Evolutionary conservation across 1,140 invertebrate species (phyloP).

Genomic region (Diorhabda carinulata): DNA sequence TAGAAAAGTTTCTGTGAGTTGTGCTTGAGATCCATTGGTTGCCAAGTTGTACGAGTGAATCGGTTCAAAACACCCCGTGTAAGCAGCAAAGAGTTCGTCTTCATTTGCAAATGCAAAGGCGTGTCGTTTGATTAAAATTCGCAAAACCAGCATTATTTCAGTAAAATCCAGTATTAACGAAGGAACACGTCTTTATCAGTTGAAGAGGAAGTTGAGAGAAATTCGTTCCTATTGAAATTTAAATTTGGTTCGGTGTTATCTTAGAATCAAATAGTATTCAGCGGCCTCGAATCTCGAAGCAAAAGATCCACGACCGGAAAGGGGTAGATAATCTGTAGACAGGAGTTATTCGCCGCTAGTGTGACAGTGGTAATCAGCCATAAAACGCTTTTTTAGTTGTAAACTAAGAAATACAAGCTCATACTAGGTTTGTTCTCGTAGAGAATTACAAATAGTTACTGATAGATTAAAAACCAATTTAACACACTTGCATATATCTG

Average conservation of each 20-base stretch:
- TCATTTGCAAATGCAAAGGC: constrained; percentile 5
- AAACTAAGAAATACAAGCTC: too few species aligned
- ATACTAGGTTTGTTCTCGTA: too few species aligned
- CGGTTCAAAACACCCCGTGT: not conserved
- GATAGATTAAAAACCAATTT: too few species aligned
- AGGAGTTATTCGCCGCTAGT: not conserved
- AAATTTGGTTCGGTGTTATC: constrained; percentile 14
- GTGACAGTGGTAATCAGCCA: not conserved
- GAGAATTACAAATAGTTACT: too few species aligned
- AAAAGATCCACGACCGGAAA: constrained; percentile 8
- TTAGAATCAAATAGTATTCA: constrained; percentile 14
- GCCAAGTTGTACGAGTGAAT: not conserved
- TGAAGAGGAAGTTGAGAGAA: constrained; percentile 14
- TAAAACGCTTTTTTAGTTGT: too few species aligned
- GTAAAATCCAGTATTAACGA: constrained; percentile 11
- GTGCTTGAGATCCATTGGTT: not conserved
- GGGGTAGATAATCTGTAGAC: constrained; percentile 9
- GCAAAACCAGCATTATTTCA: constrained; percentile 16
- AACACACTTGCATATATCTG: too few species aligned
- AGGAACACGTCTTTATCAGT: constrained; percentile 17
- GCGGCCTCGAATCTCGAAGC: constrained; percentile 8
- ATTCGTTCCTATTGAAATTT: constrained; percentile 14
- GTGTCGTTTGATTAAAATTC: constrained; percentile 13
- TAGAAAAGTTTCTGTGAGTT: not conserved
- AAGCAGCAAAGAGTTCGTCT: not conserved